Evolutionary conservation across 1,140 invertebrate species (phyloP).

Genomic region (Geopemphigus sp.): DNA sequence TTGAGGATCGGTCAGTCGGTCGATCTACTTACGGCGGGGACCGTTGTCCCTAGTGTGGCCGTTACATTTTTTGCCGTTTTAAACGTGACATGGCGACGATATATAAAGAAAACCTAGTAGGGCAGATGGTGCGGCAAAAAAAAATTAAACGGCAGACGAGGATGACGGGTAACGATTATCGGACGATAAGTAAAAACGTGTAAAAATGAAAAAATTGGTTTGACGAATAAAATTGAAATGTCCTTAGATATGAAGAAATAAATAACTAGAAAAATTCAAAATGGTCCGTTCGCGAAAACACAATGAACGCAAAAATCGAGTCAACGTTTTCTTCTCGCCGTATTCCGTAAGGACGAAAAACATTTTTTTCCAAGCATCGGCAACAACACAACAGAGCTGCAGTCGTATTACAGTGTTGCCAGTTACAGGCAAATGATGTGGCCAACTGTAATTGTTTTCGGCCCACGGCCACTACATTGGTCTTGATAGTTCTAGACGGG

Average conservation of each 20-base stretch:
- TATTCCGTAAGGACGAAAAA: conserved; percentile 1
- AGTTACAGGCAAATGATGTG: neutral
- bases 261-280: neutral
- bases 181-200: neutral
- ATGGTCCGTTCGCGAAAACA: neutral
- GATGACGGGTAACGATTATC: neutral
- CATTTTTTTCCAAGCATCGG: neutral
- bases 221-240: neutral
- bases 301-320: neutral
- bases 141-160: neutral
- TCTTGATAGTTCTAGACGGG: no score
- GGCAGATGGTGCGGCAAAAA: neutral
- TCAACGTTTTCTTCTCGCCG: neutral
- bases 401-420: neutral
- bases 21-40: neutral
- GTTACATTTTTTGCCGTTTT: neutral
- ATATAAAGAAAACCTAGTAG: no score
- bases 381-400: neutral
- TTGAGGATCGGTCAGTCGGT: neutral
- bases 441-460: neutral
- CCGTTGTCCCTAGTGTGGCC: neutral
- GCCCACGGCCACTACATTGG: no score
- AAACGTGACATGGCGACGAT: no score
- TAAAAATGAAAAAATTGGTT: neutral
- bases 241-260: neutral